These are phyloP conservation scores for Plectrocnemia conspersa DNA, from an alignment of 1,140 invertebrate genomes.

Conservation along the genomic window DNA sequence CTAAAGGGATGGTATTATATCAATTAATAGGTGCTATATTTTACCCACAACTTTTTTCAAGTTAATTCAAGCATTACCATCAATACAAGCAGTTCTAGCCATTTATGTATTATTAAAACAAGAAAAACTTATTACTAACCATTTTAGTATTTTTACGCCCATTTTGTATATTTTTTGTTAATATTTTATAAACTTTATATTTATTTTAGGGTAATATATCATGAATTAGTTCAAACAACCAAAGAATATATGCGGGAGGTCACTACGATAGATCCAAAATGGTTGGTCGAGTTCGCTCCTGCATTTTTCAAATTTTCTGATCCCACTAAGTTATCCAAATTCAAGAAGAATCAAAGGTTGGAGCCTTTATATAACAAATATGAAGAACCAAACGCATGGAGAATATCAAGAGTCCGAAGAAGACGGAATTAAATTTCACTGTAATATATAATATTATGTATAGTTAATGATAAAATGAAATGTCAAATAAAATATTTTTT, in stretches of 20 bases:
- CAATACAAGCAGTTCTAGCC: no score
- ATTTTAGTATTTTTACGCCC: no score
- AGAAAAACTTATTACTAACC: no score
- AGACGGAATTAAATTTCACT: constrained; percentile 69
- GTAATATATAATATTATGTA: not conserved
- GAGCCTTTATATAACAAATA: constrained; percentile 99
- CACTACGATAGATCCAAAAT: constrained; percentile 98
- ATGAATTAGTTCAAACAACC: constrained; percentile 97
- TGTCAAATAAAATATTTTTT: not conserved
- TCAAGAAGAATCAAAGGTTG: constrained; percentile 98
- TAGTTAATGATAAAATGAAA: not conserved
- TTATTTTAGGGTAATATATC: constrained; percentile 86
- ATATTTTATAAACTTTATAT: constrained; percentile 12
- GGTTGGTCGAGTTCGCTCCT: constrained; percentile 98
- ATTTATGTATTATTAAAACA: no score
- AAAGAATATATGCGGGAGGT: constrained; percentile 99
- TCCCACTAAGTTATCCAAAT: constrained; percentile 96
- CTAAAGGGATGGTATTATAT: no score
- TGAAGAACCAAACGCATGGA: constrained; percentile 98
- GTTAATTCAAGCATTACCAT: no score
- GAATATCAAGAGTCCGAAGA: constrained; percentile 90
- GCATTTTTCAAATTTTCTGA: constrained; percentile 99
- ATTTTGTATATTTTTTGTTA: constrained; percentile 1
- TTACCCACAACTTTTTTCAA: no score
- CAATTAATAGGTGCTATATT: no score